Base-by-base conservation (phyloP, 2,888 invertebrate species). In the Suillia variegata region DNA sequence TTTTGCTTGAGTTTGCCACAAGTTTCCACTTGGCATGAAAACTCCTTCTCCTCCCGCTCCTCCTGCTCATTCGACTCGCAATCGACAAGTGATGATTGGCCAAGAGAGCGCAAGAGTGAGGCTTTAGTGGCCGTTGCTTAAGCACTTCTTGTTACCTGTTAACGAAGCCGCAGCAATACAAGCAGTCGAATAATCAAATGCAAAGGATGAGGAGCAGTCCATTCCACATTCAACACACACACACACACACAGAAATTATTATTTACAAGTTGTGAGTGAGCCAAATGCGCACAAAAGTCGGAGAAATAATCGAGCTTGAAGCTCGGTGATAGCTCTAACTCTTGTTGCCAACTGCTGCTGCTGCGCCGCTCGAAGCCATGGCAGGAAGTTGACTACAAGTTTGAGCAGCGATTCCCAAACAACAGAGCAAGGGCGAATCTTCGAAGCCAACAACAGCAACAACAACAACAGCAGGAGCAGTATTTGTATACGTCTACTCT, bases 1-100 rank as follows among this genome's bases (percentile, higher is more conserved):
- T 77, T 75, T 71, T 73, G 70, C 76, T 74, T 77, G 76, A 72
- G 70, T 58, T 58, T 38, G 57, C n/a, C n/a, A n/a, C 58, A 65
- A 64, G 54, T 64, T 64, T 64, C 31, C 51, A 51, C 31, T 47
- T 13, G 24, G 54, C 42, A 17, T 31, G 51, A n/a, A 51, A 51
- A 45, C 45, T 21, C 45, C n/a, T n/a, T n/a, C n/a, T n/a, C n/a
- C n/a, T n/a, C n/a, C n/a, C n/a, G n/a, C n/a, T n/a, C n/a, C n/a
- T n/a, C n/a, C n/a, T 20, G n/a, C 24, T 12, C 34, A 33, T 34
- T n/a, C 51, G 17, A 31, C 20, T 49, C 52, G 54, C 57, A 52
- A 60, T 63, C 63, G 60, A 67, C 58, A 61, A 42, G 65, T 34
- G 51, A 50, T 50, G 49, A n/a, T 24, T 17, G 18, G 47, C n/a